These are phyloP conservation scores for Galaxea fascicularis DNA, from an alignment of 92 coral and sea anemone species.

Conservation along the genomic window DNA sequence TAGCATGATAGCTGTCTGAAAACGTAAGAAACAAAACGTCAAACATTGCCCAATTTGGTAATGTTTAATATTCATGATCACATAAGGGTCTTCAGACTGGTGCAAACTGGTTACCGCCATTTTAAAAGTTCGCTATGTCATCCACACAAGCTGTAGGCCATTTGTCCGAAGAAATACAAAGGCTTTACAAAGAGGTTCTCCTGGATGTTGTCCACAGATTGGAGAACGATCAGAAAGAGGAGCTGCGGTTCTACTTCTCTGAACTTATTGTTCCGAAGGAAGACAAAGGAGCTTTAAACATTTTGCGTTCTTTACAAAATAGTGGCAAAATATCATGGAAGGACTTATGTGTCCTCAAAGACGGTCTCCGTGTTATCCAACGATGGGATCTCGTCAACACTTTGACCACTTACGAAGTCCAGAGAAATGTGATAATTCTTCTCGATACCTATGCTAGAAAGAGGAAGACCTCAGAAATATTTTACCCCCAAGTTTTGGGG, in stretches of 20 bases:
- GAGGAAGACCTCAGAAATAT: background rate
- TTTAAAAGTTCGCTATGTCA: background rate
- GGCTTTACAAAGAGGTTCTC: background rate
- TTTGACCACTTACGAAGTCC: background rate
- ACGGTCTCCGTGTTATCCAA: background rate
- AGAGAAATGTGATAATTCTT: background rate
- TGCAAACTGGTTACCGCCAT: background rate
- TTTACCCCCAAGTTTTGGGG: background rate
- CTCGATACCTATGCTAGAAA: background rate
- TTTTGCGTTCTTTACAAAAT: background rate
- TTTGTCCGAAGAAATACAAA: background rate
- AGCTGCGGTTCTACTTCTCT: conserved; percentile 11
- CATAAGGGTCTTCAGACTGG: background rate
- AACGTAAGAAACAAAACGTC: background rate
- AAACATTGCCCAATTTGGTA: background rate
- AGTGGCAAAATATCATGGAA: background rate
- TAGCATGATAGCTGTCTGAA: background rate
- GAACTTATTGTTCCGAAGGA: background rate
- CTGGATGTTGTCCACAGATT: background rate
- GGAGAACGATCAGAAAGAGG: background rate
- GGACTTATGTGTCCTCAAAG: background rate
- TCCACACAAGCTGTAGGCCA: background rate
- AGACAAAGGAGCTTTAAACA: background rate
- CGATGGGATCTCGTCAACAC: background rate
- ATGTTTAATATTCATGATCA: background rate